A percentile compares a stretch with the other conserved stretches of the same genome.
phyloP scores from a whole-genome alignment of 2,797 vertebrate genomes.

The Sphaeramia orbicularis region DNA sequence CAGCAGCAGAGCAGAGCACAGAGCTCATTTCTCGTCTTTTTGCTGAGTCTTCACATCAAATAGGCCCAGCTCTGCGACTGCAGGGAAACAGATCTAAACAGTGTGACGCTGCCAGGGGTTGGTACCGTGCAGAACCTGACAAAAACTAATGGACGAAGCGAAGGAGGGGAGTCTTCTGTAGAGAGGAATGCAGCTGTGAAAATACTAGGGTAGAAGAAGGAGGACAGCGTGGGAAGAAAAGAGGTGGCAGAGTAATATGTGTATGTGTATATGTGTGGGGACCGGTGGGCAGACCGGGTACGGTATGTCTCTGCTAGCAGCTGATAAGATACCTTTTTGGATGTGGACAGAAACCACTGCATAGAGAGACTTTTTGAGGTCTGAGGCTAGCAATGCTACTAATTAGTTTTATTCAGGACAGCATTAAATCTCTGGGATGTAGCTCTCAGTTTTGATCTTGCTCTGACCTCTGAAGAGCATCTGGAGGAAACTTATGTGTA shows the following conservation, averaged over 20 bases:
- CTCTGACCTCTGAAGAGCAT: slow-evolving; percentile 58
- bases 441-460: slow-evolving; percentile 11
- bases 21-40: slow-evolving; percentile 61
- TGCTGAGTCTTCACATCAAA: slow-evolving; percentile 78
- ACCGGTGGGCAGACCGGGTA: slow-evolving; percentile 34
- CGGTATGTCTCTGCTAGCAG: slow-evolving; percentile 48
- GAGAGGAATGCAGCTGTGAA: slow-evolving; percentile 41
- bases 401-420: slow-evolving; percentile 25
- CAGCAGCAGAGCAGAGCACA: slow-evolving; percentile 25
- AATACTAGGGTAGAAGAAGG: slow-evolving; percentile 68
- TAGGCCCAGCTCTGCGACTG: slow-evolving; percentile 67
- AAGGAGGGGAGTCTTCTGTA: slow-evolving; percentile 25
- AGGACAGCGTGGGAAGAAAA: slow-evolving; percentile 52
- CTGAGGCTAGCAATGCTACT: slow-evolving; percentile 26
- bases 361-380: slow-evolving; percentile 21
- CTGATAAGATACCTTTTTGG: slow-evolving; percentile 47
- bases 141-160: slow-evolving; percentile 45
- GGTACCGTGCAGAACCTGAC: slow-evolving; percentile 48
- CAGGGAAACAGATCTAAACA: slow-evolving; percentile 65
- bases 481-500: slow-evolving; percentile 24
- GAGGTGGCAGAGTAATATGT: slow-evolving; percentile 38
- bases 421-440: slow-evolving; percentile 27
- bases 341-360: slow-evolving; percentile 33
- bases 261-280: slow-evolving; percentile 14
- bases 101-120: slow-evolving; percentile 48